A percentile compares a stretch with the other conserved stretches of the same genome.
Evolutionary conservation across 2,888 invertebrate genomes (phyloP).

Genomic region (Drosophila differens): DNA sequence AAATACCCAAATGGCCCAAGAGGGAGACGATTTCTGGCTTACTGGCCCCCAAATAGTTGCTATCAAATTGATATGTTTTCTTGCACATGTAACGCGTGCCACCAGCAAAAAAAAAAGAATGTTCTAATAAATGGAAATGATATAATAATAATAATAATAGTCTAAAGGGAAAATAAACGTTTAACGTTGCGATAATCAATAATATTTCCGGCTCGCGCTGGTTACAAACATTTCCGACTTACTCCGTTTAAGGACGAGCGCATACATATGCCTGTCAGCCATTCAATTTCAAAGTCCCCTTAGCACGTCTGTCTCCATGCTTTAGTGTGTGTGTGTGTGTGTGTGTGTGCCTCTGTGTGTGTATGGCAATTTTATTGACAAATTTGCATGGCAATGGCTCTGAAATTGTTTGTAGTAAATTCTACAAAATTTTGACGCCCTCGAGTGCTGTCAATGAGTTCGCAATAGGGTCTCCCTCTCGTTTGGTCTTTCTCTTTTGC

Average conservation of each 20-base stretch:
- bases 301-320: conserved; percentile 19
- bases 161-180: conserved; percentile 40
- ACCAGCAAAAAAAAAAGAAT: conserved; percentile 27
- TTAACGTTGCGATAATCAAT: conserved; percentile 74
- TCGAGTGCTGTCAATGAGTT: conserved; percentile 52
- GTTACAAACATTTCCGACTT: conserved; percentile 24
- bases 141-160: conserved; percentile 51
- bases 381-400: conserved; percentile 61
- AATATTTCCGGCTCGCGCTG: conserved; percentile 57
- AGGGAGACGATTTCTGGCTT: background rate
- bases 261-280: conserved; percentile 38
- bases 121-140: conserved; percentile 55
- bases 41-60: conserved; percentile 40
- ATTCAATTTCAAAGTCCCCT: conserved; percentile 29
- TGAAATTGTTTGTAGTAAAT: conserved; percentile 50
- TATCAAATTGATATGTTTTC: conserved; percentile 70
- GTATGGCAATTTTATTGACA: conserved; percentile 61
- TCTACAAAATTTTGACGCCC: conserved; percentile 33
- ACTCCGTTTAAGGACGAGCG: conserved; percentile 10
- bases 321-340: background rate
- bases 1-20: conserved; percentile 50
- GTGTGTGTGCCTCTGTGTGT: conserved; percentile 12
- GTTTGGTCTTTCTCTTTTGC: background rate
- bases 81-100: conserved; percentile 56
- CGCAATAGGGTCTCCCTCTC: background rate